A percentile compares a stretch with the other conserved stretches of the same genome.
Conservation (phyloP, 2,888 invertebrate species). For the Papilio gigon region DNA sequence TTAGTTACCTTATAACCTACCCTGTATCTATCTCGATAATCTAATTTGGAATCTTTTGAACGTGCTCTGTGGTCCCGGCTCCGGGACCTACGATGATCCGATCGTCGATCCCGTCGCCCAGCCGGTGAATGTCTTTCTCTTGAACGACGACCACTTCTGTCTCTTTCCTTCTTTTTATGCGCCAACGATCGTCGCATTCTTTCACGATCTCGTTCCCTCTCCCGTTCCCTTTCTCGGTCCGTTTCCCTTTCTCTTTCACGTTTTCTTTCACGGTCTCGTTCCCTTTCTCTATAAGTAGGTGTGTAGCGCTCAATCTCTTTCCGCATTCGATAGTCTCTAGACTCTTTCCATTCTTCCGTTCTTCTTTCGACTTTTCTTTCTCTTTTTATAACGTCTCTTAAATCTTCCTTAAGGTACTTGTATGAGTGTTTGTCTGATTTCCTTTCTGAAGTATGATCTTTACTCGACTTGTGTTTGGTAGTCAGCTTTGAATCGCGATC, state of each 20-base stretch:
- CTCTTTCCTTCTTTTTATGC: conserved; percentile 50
- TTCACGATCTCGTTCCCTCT: conserved; percentile 49
- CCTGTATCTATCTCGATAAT: conserved; percentile 56
- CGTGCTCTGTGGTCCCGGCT: conserved; percentile 55
- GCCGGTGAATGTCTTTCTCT: conserved; percentile 50
- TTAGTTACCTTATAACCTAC: conserved; percentile 49
- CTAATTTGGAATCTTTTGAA: conserved; percentile 62
- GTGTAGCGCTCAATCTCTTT: conserved; percentile 66
- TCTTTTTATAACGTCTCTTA: conserved; percentile 67
- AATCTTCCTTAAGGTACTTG: conserved; percentile 70
- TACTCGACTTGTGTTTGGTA: conserved; percentile 68
- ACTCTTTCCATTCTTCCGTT: conserved; percentile 65
- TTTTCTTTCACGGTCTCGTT: conserved; percentile 65
- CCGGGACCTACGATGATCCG: conserved; percentile 54
- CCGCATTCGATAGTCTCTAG: conserved; percentile 66
- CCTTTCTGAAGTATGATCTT: conserved; percentile 60
- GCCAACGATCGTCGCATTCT: conserved; percentile 55
- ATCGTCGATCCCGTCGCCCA: conserved; percentile 49
- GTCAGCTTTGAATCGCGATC: conserved; percentile 66
- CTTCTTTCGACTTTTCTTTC: conserved; percentile 55
- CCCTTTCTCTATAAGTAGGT: conserved; percentile 57
- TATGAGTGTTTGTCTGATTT: conserved; percentile 57
- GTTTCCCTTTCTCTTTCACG: conserved; percentile 58
- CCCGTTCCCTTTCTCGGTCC: conserved; percentile 60
- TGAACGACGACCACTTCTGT: conserved; percentile 49